phyloP scores from a whole-genome alignment of 1,140 invertebrate species.

The Drosophila obscura region DNA sequence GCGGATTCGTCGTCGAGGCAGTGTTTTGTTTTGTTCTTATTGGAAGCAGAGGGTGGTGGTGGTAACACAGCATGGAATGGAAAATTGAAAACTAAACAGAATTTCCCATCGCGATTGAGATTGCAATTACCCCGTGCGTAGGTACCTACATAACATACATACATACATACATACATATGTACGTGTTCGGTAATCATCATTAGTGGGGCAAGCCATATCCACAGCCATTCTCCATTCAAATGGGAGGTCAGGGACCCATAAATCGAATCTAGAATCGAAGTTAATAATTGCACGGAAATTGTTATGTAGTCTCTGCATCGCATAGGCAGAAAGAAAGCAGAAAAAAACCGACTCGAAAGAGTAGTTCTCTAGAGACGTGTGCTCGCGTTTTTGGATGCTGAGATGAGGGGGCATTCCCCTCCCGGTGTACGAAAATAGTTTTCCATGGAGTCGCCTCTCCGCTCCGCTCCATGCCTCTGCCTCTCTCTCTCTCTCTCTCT shows the following conservation, averaged over 20 bases:
- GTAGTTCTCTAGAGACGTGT: constrained; percentile 40
- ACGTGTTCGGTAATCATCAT: constrained; percentile 35
- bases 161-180: too few species aligned
- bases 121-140: constrained; percentile 4
- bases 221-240: background rate
- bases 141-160: too few species aligned
- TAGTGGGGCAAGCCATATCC: constrained; percentile 13
- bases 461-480: too few species aligned
- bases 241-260: constrained; percentile 12
- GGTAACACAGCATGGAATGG: constrained; percentile 28
- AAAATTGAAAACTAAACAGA: constrained; percentile 35
- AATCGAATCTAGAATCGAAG: constrained; percentile 33
- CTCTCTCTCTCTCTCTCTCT: background rate
- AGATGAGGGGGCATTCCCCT: constrained; percentile 29
- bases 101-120: constrained; percentile 30
- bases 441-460: constrained; percentile 28
- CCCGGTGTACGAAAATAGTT: constrained; percentile 40
- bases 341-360: background rate
- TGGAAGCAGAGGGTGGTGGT: background rate
- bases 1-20: background rate
- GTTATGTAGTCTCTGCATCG: constrained; percentile 40
- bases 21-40: too few species aligned
- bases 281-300: constrained; percentile 44
- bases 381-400: constrained; percentile 24
- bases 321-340: constrained; percentile 17